Evolutionary conservation across 2,888 invertebrate genomes (phyloP).

Genomic region (Camponotus fellah): DNA sequence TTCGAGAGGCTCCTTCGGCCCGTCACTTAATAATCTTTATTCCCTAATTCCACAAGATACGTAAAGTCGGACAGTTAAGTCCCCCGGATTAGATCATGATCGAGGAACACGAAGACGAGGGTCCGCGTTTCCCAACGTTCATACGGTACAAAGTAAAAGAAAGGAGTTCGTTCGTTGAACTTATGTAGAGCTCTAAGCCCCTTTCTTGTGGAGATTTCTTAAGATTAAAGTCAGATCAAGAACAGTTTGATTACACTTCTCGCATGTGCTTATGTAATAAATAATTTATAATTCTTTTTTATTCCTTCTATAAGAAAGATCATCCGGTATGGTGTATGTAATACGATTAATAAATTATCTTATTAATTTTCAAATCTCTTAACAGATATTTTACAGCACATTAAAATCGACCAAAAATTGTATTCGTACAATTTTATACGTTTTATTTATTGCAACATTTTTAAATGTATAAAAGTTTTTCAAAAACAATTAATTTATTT

Average conservation of each 20-base stretch:
- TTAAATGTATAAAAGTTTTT: neutral
- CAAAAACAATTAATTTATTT: neutral
- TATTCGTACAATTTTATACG: neutral
- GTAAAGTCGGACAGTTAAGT: slow-evolving; percentile 78
- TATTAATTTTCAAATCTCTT: neutral
- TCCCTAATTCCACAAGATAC: slow-evolving; percentile 77
- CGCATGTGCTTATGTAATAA: neutral
- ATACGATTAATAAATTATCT: slow-evolving; percentile 18
- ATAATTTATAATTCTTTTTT: neutral
- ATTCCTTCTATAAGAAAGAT: neutral
- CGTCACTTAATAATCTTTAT: slow-evolving; percentile 81
- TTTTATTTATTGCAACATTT: neutral
- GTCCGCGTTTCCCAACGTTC: slow-evolving; percentile 44
- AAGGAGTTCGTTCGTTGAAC: slow-evolving; percentile 5
- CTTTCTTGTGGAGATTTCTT: slow-evolving; percentile 14
- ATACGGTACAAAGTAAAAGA: slow-evolving; percentile 6
- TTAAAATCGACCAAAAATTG: slow-evolving; percentile 1
- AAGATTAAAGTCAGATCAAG: slow-evolving; percentile 16
- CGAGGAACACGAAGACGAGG: slow-evolving; percentile 71
- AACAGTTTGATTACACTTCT: neutral
- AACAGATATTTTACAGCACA: neutral
- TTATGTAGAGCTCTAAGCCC: neutral
- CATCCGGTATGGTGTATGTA: too few relatives aligned
- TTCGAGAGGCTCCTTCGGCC: slow-evolving; percentile 73
- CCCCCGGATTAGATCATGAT: slow-evolving; percentile 74